phyloP scores from a whole-genome alignment of 2,888 invertebrate genomes.

The Drosophila kokeensis region DNA sequence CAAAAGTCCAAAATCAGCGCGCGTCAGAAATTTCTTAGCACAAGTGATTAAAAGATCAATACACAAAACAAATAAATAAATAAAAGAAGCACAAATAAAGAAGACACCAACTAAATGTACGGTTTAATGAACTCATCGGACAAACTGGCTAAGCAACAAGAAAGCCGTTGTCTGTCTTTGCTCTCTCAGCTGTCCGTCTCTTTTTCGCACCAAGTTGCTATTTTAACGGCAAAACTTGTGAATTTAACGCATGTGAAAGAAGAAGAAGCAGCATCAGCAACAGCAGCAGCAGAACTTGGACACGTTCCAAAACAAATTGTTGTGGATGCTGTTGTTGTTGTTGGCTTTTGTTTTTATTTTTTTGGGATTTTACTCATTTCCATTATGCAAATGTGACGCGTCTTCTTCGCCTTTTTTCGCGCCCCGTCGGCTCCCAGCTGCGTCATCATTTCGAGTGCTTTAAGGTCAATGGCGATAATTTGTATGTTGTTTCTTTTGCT shows the following conservation, averaged over 20 bases:
- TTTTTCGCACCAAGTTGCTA: slow-evolving; percentile 12
- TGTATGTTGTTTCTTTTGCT: not conserved
- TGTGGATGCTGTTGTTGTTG: slow-evolving; percentile 8
- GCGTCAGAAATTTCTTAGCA: slow-evolving; percentile 17
- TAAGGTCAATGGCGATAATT: slow-evolving; percentile 57
- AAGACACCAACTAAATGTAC: slow-evolving; percentile 10
- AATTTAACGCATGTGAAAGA: slow-evolving; percentile 45
- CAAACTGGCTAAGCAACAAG: slow-evolving; percentile 47
- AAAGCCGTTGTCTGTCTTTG: slow-evolving; percentile 37
- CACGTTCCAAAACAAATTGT: slow-evolving; percentile 49
- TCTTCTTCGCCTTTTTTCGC: slow-evolving; percentile 18
- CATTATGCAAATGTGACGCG: slow-evolving; percentile 70
- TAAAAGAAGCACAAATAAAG: slow-evolving; percentile 11
- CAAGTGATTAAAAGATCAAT: slow-evolving; percentile 18
- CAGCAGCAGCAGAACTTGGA: slow-evolving; percentile 41
- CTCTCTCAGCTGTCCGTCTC: slow-evolving; percentile 1
- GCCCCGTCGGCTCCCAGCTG: slow-evolving; percentile 18
- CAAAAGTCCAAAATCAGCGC: slow-evolving; percentile 23
- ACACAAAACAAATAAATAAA: not conserved
- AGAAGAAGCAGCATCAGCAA: slow-evolving; percentile 12
- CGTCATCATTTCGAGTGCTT: slow-evolving; percentile 33
- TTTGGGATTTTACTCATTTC: slow-evolving; percentile 56
- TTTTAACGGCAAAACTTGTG: slow-evolving; percentile 57
- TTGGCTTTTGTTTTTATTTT: slow-evolving; percentile 3
- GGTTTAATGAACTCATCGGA: slow-evolving; percentile 62